These are phyloP conservation scores for Dryobotodes eremita DNA, from an alignment of 2,888 invertebrate species.

Conservation along the genomic window DNA sequence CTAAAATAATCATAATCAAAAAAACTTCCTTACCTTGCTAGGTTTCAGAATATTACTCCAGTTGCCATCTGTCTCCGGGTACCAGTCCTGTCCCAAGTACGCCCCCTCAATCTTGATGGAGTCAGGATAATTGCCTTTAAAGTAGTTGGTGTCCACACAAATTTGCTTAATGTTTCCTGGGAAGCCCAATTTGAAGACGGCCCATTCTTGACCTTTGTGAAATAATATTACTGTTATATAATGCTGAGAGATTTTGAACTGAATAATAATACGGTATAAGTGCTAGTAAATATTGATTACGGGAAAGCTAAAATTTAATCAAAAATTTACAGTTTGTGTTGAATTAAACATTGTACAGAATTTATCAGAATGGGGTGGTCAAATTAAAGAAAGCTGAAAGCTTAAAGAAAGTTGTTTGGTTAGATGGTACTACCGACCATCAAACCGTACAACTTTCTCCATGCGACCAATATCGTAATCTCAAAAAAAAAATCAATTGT, in stretches of 20 bases:
- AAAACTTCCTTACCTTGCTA: constrained; percentile 86
- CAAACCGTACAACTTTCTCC: not conserved
- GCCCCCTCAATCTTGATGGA: constrained; percentile 90
- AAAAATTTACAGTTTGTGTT: not conserved
- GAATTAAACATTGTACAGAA: not conserved
- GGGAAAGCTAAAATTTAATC: too few species aligned
- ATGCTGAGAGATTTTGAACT: not conserved
- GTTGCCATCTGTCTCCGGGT: constrained; percentile 67
- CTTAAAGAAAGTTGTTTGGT: not conserved
- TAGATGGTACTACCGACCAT: not conserved
- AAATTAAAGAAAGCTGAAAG: too few species aligned
- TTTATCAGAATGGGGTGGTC: not conserved
- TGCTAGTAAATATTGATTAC: not conserved
- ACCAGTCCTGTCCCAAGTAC: constrained; percentile 78
- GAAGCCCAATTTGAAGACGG: constrained; percentile 91
- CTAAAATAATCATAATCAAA: not conserved
- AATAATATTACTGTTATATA: constrained; percentile 45
- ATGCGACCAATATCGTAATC: not conserved
- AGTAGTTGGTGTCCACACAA: constrained; percentile 91
- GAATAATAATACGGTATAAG: not conserved
- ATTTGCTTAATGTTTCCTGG: constrained; percentile 87
- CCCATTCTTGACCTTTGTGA: constrained; percentile 91
- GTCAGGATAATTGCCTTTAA: constrained; percentile 93
- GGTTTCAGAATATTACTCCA: constrained; percentile 89
- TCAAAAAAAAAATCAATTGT: not conserved